Percentiles rank a stretch among this genome's conserved stretches.
phyloP scores from a whole-genome alignment of 2,888 invertebrate species.

The Leistus spinibarbis region DNA sequence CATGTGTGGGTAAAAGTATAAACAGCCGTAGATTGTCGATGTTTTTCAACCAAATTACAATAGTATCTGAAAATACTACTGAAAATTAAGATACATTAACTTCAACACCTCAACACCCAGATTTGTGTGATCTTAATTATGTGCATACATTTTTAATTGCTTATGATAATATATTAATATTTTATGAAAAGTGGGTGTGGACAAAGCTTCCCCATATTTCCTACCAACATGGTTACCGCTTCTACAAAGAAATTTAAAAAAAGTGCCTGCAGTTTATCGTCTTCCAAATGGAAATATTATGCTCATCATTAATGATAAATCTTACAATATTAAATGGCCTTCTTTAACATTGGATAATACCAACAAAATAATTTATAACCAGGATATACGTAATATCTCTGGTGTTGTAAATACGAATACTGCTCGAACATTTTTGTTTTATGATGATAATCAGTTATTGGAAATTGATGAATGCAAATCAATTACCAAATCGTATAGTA shows the following conservation, averaged over 20 bases:
- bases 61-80: too few relatives aligned
- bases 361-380: background rate
- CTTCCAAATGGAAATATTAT: constrained; percentile 8
- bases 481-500: background rate
- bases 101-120: too few relatives aligned
- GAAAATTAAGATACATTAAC: too few relatives aligned
- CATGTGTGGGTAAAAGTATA: too few relatives aligned
- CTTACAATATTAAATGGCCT: constrained; percentile 16
- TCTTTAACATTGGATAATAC: background rate
- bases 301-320: background rate
- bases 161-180: too few relatives aligned
- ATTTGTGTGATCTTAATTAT: too few relatives aligned
- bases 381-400: background rate
- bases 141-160: too few relatives aligned
- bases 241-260: constrained; percentile 6
- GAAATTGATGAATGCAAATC: background rate
- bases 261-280: background rate
- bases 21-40: too few relatives aligned
- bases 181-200: too few relatives aligned
- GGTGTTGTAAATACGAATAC: background rate
- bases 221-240: constrained; percentile 9
- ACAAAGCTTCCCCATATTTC: too few relatives aligned
- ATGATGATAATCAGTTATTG: background rate
- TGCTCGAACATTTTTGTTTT: constrained; percentile 6
- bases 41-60: too few relatives aligned